A percentile compares a stretch with the other conserved stretches of the same genome.
These are phyloP conservation scores for Hypotaenidia okinawae DNA, from an alignment of 2,797 vertebrate species.

Conservation along the genomic window DNA sequence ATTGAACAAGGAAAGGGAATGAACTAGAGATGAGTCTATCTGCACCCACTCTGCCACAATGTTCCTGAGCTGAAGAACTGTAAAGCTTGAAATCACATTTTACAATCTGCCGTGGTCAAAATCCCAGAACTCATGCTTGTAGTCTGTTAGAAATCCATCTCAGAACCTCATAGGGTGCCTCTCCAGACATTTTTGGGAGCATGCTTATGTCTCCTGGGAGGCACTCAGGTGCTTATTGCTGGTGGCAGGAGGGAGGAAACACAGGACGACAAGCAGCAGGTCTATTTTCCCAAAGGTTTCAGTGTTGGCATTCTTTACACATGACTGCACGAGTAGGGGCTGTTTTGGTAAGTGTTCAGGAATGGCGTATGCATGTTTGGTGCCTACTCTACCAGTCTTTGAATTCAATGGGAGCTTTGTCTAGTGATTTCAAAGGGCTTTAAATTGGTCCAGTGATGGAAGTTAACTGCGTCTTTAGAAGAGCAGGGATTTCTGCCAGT, in stretches of 20 bases:
- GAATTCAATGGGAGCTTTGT: not conserved
- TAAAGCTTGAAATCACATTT: not conserved
- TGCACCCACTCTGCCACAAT: not conserved
- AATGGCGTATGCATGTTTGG: not conserved
- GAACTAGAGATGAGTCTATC: not conserved
- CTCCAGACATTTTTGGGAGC: not conserved
- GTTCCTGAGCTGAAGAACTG: not conserved
- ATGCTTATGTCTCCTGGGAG: rapidly evolving
- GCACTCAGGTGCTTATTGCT: not conserved
- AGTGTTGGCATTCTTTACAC: not conserved
- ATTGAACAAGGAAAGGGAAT: not conserved
- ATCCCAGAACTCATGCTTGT: not conserved
- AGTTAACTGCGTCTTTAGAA: not conserved
- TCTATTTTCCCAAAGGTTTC: not conserved
- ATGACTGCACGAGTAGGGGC: rapidly evolving
- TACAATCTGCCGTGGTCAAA: not conserved
- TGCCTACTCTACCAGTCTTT: not conserved
- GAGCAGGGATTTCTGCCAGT: not conserved
- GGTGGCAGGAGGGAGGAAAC: not conserved
- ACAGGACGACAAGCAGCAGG: not conserved
- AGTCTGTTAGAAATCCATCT: not conserved
- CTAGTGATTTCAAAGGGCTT: not conserved
- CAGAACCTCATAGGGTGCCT: not conserved
- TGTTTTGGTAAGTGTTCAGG: not conserved
- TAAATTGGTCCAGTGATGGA: not conserved